Evolutionary conservation across 2,797 vertebrate species (phyloP).

Genomic region (Gymnocypris eckloni): DNA sequence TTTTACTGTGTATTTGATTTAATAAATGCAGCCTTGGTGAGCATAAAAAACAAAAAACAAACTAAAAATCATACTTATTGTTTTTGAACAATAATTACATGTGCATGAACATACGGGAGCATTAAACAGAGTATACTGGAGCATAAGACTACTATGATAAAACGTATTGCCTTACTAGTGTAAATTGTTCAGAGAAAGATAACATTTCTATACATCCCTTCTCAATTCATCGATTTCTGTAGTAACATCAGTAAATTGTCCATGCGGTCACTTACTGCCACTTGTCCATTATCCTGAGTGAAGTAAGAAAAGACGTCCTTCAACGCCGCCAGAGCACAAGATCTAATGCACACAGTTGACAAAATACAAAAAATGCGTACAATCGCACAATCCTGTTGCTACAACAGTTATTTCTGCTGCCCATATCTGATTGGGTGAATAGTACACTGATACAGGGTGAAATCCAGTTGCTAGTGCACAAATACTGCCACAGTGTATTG

Average conservation of each 20-base stretch:
- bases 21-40: not conserved
- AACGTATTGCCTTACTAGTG: not conserved
- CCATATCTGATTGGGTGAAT: not conserved
- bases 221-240: not conserved
- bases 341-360: constrained; percentile 70
- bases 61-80: not conserved
- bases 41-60: not conserved
- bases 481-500: not conserved
- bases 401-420: not conserved
- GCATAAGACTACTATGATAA: not conserved
- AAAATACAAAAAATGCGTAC: not conserved
- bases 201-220: not conserved
- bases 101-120: not conserved
- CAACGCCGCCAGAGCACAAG: constrained; percentile 85
- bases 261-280: constrained; percentile 80
- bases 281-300: constrained; percentile 81
- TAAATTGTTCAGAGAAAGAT: not conserved
- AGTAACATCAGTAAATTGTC: not conserved
- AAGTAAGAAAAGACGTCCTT: constrained; percentile 86
- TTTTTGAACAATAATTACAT: no score
- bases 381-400: not conserved
- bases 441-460: not conserved
- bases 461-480: not conserved
- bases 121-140: not conserved
- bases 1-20: not conserved